phyloP scores from a whole-genome alignment of 2,797 vertebrate genomes.

The Pangasius djambal region DNA sequence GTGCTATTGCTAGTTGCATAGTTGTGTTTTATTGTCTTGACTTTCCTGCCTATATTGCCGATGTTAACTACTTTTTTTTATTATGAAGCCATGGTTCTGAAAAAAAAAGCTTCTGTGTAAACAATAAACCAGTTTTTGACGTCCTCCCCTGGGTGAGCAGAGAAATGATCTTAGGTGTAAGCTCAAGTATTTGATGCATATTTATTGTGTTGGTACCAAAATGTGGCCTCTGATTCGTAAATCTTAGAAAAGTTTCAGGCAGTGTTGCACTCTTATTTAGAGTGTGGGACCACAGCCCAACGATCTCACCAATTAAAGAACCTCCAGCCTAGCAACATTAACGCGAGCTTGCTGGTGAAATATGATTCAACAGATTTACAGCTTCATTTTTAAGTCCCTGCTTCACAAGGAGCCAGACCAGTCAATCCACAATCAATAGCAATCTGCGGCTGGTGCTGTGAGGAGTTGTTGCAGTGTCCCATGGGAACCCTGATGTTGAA shows the following conservation, averaged over 20 bases:
- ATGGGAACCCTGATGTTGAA: too few species aligned
- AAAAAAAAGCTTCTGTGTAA: not conserved
- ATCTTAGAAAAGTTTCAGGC: not conserved
- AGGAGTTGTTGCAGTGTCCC: too few species aligned
- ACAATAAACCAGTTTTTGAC: not conserved
- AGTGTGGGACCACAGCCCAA: too few species aligned
- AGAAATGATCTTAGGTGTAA: not conserved
- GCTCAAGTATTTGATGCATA: not conserved
- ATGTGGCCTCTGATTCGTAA: not conserved
- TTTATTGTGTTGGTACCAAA: not conserved
- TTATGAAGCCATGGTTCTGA: not conserved
- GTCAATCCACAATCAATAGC: too few species aligned
- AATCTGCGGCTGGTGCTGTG: too few species aligned
- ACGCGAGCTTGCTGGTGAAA: too few species aligned
- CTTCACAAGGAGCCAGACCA: too few species aligned
- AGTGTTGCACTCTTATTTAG: slow-evolving; percentile 5
- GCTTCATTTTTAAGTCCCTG: too few species aligned
- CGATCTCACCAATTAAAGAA: too few species aligned
- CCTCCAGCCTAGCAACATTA: too few species aligned
- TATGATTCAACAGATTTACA: too few species aligned
- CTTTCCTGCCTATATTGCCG: not conserved
- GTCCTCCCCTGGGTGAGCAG: not conserved
- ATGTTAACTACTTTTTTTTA: not conserved
- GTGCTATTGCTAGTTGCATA: not conserved
- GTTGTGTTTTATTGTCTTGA: not conserved